Base-by-base conservation (phyloP, 2,888 invertebrate species). In the Epiblema foenella region DNA sequence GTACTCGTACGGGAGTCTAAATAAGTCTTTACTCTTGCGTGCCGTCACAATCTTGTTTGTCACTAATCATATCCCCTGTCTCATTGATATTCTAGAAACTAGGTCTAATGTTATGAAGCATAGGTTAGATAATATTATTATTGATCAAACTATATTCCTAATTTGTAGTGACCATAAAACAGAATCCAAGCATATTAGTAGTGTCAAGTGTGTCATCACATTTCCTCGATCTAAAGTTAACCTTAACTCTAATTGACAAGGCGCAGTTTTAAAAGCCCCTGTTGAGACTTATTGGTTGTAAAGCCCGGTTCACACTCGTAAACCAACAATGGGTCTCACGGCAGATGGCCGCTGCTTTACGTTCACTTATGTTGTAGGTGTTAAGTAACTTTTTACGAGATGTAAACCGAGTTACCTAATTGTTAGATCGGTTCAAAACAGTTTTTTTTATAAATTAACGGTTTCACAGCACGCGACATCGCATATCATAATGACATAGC, bases 321-420 rank as follows among this genome's bases (percentile, higher is more conserved):
- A 52, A 49, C 54, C 39, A 52, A 64, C 64, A 64, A 64, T 64
- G 20, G 63, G n/a, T 64, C 64, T 33, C 64, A 64, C 64, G 54
- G 52, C 39, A 54, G 64, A 64, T 64, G 52, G 15, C 64, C 20
- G 52, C 52, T 20, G 20, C 20, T 64, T 39, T n/a, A 51, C 24
- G 39, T 64, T 64, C 63, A 39, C 20, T 39, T 33, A 37, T 17
- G 10, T n/a, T 29, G 20, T 56, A 56, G n/a, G 51, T 63, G 33
- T 51, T 63, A 51, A 63, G 62, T 62, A 63, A 63, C 37, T 63
- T 60, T 63, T 52, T 63, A 52, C 10, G 51, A 51, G 18, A 37
- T 37, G 33, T 52, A 18, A 18, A 60, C 29, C 15, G 33, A 49
- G 17, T 42, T 42, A 42, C 15, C n/a, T 24, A 20, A 24, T 29